Evolutionary conservation across 2,797 vertebrate species (phyloP).

Genomic region (Falco berigora): DNA sequence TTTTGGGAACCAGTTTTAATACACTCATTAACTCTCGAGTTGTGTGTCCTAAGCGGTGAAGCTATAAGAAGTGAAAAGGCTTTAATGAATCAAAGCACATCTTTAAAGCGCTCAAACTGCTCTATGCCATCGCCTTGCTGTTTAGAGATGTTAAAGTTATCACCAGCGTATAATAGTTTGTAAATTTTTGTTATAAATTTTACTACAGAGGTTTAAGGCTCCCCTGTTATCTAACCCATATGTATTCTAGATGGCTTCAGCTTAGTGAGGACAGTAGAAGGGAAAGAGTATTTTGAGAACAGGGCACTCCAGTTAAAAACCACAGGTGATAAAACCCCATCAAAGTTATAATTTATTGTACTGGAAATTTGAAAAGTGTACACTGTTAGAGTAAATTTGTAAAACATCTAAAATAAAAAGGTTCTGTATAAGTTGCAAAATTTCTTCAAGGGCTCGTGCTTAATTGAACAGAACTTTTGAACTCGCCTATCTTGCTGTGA

Average conservation of each 20-base stretch:
- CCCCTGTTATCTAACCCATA: not conserved
- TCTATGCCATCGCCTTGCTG: not conserved
- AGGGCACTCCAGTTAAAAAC: not conserved
- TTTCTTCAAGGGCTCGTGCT: not conserved
- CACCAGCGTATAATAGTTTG: not conserved
- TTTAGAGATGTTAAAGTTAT: not conserved
- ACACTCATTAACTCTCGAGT: accelerated
- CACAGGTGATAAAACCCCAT: not conserved
- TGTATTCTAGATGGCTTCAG: not conserved
- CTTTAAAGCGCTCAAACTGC: not conserved
- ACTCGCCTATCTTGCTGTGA: accelerated
- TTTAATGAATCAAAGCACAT: not conserved
- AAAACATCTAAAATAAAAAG: not conserved
- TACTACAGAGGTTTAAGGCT: not conserved
- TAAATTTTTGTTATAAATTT: not conserved
- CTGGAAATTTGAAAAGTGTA: not conserved
- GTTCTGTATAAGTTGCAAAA: accelerated
- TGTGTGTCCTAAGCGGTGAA: not conserved
- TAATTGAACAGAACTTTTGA: not conserved
- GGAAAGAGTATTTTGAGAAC: not conserved
- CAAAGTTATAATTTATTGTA: not conserved
- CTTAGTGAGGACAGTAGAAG: not conserved
- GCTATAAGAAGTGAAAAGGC: not conserved
- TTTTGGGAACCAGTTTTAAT: not conserved
- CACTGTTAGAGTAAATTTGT: not conserved